These are phyloP conservation scores for Molorchus minor DNA, from an alignment of 2,888 invertebrate genomes.

Conservation along the genomic window DNA sequence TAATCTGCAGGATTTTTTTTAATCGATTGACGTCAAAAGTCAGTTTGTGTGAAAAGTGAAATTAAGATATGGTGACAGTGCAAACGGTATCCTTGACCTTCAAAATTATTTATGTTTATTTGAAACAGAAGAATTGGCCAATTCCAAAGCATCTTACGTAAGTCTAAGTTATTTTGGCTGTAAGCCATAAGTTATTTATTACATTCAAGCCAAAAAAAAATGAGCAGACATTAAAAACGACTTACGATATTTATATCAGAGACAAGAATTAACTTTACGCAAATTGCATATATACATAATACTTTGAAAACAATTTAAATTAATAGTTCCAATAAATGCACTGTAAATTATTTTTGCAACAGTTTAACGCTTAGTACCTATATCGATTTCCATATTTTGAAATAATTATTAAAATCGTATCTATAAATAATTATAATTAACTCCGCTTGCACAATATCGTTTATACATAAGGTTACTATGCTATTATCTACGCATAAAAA, in stretches of 20 bases:
- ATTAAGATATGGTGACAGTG: conserved; percentile 23
- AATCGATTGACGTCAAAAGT: not conserved
- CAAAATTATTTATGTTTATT: conserved; percentile 39
- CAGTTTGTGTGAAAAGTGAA: conserved; percentile 32
- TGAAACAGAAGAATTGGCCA: conserved; percentile 29
- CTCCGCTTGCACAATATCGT: conserved; percentile 6
- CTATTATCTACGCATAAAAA: not conserved
- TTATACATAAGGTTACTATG: not conserved
- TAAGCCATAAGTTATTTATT: conserved; percentile 28
- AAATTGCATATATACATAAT: conserved; percentile 8
- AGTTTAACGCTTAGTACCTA: not conserved
- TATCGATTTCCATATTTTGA: conserved; percentile 9
- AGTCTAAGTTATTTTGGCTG: conserved; percentile 32
- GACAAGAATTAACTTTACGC: conserved; percentile 18
- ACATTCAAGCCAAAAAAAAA: conserved; percentile 18
- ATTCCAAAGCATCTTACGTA: conserved; percentile 41
- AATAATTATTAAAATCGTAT: conserved; percentile 18
- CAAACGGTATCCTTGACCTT: conserved; percentile 38
- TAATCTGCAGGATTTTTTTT: not conserved
- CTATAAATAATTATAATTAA: conserved; percentile 14
- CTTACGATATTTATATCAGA: conserved; percentile 19
- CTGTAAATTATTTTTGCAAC: conserved; percentile 18
- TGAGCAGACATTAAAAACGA: conserved; percentile 11
- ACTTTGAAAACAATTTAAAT: conserved; percentile 16
- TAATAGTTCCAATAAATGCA: conserved; percentile 13